Evolutionary conservation across 2,113 vertebrate genomes (phyloP).

Genomic region (Anarrhichthys ocellatus): DNA sequence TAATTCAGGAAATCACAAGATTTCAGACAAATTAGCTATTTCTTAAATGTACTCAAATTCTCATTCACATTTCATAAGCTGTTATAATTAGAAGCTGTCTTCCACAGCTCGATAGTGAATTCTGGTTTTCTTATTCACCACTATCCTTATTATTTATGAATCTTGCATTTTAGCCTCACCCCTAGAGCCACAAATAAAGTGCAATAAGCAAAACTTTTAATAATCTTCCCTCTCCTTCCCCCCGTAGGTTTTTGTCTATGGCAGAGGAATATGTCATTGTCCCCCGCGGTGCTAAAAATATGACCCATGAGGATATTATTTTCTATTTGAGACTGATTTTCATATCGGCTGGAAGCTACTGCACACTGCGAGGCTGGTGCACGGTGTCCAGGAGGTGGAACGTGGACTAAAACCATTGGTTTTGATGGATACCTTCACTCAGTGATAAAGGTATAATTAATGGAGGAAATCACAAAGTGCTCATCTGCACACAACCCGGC

Average conservation of each 20-base stretch:
- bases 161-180: conserved; percentile 66
- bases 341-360: conserved; percentile 35
- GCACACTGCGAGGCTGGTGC: conserved; percentile 11
- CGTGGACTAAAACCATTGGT: conserved; percentile 30
- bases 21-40: background rate
- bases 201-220: conserved; percentile 85
- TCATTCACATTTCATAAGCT: conserved; percentile 15
- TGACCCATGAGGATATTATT: conserved; percentile 74
- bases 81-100: conserved; percentile 34
- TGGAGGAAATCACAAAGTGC: conserved; percentile 47
- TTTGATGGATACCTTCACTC: conserved; percentile 46
- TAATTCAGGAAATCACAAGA: background rate
- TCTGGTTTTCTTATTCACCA: conserved; percentile 64
- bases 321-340: conserved; percentile 57
- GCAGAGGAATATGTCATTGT: conserved; percentile 74
- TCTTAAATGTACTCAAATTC: background rate
- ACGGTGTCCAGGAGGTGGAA: conserved; percentile 3
- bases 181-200: conserved; percentile 82
- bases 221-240: conserved; percentile 74
- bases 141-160: conserved; percentile 73
- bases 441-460: conserved; percentile 50
- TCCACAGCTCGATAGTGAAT: conserved; percentile 61
- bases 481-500: conserved; percentile 33
- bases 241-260: conserved; percentile 72
- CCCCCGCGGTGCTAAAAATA: conserved; percentile 71